phyloP scores from a whole-genome alignment of 2,888 invertebrate species.

The Trichogramma evanescens region DNA sequence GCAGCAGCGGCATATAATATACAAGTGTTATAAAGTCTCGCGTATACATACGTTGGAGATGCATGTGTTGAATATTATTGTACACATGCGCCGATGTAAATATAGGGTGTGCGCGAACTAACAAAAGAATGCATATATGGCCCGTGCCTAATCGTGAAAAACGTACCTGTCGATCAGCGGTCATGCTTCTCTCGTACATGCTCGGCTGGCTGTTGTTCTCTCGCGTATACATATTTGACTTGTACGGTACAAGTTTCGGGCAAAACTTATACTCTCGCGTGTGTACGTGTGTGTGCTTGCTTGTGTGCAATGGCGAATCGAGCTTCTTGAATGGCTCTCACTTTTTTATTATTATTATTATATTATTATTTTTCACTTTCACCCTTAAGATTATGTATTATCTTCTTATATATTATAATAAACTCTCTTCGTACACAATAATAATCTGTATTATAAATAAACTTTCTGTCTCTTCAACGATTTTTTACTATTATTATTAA shows the following conservation, averaged over 20 bases:
- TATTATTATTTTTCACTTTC: neutral
- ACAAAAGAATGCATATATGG: too few species aligned
- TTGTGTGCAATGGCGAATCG: too few species aligned
- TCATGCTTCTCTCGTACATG: conserved; percentile 45
- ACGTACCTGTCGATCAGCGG: conserved; percentile 44
- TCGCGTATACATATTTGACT: neutral
- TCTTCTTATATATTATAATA: neutral
- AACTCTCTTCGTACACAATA: too few species aligned
- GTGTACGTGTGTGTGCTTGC: neutral
- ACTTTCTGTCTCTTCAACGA: neutral
- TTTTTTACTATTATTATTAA: too few species aligned
- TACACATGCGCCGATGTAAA: too few species aligned
- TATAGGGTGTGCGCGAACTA: too few species aligned
- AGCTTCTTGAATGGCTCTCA: neutral
- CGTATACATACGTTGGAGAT: too few species aligned
- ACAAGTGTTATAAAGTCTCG: too few species aligned
- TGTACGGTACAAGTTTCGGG: conserved; percentile 11
- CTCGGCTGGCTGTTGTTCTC: conserved; percentile 25
- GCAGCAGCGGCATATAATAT: too few species aligned
- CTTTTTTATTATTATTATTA: neutral
- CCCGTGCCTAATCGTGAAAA: neutral
- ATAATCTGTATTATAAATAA: conserved; percentile 7
- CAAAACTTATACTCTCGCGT: conserved; percentile 21
- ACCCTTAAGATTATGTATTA: neutral
- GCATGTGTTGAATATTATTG: too few species aligned